Evolutionary conservation across 1,140 invertebrate genomes (phyloP), one percentile per base, ranked within the genome.

Genomic region (Camponotus vicinus): DNA sequence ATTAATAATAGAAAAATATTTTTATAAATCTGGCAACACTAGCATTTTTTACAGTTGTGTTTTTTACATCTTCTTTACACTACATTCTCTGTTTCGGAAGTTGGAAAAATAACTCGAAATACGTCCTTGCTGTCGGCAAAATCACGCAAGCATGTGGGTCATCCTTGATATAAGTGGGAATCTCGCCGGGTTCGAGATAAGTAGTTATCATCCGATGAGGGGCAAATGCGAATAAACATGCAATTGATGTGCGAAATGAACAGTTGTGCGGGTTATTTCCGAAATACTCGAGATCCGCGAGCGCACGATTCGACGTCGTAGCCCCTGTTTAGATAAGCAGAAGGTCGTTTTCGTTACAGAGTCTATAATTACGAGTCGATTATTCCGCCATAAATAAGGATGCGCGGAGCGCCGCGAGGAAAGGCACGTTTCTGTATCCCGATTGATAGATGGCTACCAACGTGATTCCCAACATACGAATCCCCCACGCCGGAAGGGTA

Each of bases 351-450:
- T 89, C 75, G 78, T 83, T 73, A 67, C 86, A 89, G 80, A 91
- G 90, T 75, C 91, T 93, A 91, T 94, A 95, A 95, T 95, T 94
- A 94, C 86, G 92, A 90, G 40, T 87, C 91, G 92, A 95, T 94
- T 93, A 92, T 93, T 92, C 91, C 91, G 89, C 92, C 91, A 93
- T 94, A 95, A 94, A 94, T 94, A 94, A 93, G 88, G 87, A 90
- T 88, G 32, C 15, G 70, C 49, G 55, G 34, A 83, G 42, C 49
- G 59, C 71, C 70, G 55, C 82, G 76, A 85, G 52, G 52, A 42
- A 42, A 79, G 87, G 57, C 69, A 80, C 64, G 79, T 79, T 86
- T 86, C 71, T 77, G 59, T 66, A 57, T 37, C 34, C 66, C 66
- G 76, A 59, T 77, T 67, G 45, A 80, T 76, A 87, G 80, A 82